These are phyloP conservation scores for Trididemnum clinides DNA, from an alignment of 23 tunicate species.

Conservation along the genomic window DNA sequence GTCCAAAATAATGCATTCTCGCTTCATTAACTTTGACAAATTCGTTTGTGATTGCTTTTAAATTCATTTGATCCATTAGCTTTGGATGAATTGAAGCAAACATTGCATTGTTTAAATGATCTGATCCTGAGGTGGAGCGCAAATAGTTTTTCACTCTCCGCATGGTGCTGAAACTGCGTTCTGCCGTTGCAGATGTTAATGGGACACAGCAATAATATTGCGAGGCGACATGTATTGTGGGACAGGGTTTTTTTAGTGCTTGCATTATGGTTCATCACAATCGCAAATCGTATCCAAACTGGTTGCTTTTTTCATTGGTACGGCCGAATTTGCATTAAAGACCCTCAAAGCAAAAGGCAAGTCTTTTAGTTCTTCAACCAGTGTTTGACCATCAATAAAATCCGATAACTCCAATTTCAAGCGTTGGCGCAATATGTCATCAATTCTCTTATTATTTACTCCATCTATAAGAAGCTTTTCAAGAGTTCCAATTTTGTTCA, in stretches of 20 bases:
- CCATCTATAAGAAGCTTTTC: constrained; percentile 21
- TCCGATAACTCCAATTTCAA: constrained; percentile 18
- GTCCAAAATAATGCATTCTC: no score
- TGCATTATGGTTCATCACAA: constrained; percentile 29
- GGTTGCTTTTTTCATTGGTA: constrained; percentile 20
- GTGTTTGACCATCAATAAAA: constrained; percentile 28
- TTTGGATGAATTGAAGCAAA: constrained; percentile 25
- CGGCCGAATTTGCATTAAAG: constrained; percentile 25
- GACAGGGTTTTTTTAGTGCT: constrained; percentile 22
- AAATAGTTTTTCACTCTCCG: constrained; percentile 23
- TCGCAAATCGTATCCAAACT: constrained; percentile 30
- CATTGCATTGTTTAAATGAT: constrained; percentile 30
- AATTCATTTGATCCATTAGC: constrained; percentile 21
- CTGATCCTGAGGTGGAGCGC: constrained; percentile 26
- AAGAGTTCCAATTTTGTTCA: constrained; percentile 24
- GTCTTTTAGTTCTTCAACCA: constrained; percentile 29
- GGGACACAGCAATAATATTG: constrained; percentile 1
- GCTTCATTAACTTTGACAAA: no score
- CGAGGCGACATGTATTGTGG: constrained; percentile 21
- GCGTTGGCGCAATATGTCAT: constrained; percentile 34
- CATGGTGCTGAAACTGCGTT: no score
- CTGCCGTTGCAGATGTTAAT: background rate
- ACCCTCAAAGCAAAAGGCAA: constrained; percentile 20
- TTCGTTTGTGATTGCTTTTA: no score
- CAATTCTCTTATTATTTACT: constrained; percentile 17